Conservation (phyloP, 2,797 vertebrate species). For the Xenopus petersii region DNA sequence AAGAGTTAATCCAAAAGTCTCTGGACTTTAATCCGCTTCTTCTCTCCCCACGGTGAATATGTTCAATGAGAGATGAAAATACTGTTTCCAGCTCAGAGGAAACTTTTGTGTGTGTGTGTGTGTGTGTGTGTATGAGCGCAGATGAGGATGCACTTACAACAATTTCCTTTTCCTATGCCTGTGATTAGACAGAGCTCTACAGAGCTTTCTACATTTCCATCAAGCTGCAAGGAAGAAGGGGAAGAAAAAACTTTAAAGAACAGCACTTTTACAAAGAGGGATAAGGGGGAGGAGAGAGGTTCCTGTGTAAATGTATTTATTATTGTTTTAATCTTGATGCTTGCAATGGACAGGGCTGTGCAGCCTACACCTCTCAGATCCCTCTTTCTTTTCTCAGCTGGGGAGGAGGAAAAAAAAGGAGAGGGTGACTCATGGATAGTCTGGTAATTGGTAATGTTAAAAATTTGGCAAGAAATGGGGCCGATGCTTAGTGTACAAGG, state of each 20-base stretch:
- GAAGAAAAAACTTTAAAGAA: slow-evolving; percentile 30
- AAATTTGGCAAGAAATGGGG: slow-evolving; percentile 1
- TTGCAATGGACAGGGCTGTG: slow-evolving; percentile 28
- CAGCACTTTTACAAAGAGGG: slow-evolving; percentile 44
- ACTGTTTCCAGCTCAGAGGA: slow-evolving; percentile 22
- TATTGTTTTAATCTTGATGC: slow-evolving; percentile 45
- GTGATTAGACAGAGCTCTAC: slow-evolving; percentile 40
- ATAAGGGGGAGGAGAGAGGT: slow-evolving; percentile 40
- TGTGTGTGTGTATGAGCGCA: slow-evolving; percentile 42
- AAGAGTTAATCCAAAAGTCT: slow-evolving; percentile 6
- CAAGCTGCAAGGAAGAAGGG: slow-evolving; percentile 44
- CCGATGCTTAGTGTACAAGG: neutral
- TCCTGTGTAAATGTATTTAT: slow-evolving; percentile 48
- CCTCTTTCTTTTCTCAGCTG: slow-evolving; percentile 27
- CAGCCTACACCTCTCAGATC: slow-evolving; percentile 29
- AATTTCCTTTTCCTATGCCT: slow-evolving; percentile 73
- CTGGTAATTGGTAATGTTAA: neutral
- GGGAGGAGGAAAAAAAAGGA: slow-evolving; percentile 9
- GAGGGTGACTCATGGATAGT: slow-evolving; percentile 18
- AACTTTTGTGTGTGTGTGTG: slow-evolving; percentile 36
- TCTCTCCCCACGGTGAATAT: slow-evolving; percentile 3
- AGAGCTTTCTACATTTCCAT: slow-evolving; percentile 40
- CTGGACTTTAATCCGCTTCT: slow-evolving; percentile 3
- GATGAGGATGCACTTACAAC: slow-evolving; percentile 73
- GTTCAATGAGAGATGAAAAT: slow-evolving; percentile 26